A percentile compares a stretch with the other conserved stretches of the same genome.
phyloP scores from a whole-genome alignment of 2,113 vertebrate species.

The Stegostoma tigrinum region DNA sequence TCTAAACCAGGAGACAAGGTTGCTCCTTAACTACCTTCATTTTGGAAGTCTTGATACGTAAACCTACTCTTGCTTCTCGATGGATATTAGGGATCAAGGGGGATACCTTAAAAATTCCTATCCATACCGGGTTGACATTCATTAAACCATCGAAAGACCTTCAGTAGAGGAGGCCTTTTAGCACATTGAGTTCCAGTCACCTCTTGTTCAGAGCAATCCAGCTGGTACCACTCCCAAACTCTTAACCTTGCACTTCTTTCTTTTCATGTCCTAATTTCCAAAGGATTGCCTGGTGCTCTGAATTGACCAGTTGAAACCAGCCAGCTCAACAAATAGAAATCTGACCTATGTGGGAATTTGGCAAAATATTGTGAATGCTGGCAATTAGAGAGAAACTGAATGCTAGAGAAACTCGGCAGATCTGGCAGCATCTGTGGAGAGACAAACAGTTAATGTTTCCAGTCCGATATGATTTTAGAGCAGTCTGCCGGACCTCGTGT shows the following conservation, averaged over 20 bases:
- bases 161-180: background rate
- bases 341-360: background rate
- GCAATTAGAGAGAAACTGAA: no score
- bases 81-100: background rate
- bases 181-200: background rate
- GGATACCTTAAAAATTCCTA: background rate
- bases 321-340: background rate
- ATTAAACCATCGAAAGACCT: background rate
- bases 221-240: background rate
- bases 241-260: no score
- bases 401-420: no score
- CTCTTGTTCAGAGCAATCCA: background rate
- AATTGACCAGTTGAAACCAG: background rate
- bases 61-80: background rate
- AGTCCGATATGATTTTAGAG: no score
- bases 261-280: background rate
- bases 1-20: background rate
- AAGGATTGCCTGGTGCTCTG: background rate
- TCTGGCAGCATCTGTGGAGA: no score
- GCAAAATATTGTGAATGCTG: no score
- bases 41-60: background rate
- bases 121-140: background rate
- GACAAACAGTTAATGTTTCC: no score
- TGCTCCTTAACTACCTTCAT: background rate
- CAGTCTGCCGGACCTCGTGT: no score